A percentile compares a stretch with the other conserved stretches of the same genome.
Evolutionary conservation across 2,113 vertebrate genomes (phyloP).

Genomic region (Mixornis gularis): DNA sequence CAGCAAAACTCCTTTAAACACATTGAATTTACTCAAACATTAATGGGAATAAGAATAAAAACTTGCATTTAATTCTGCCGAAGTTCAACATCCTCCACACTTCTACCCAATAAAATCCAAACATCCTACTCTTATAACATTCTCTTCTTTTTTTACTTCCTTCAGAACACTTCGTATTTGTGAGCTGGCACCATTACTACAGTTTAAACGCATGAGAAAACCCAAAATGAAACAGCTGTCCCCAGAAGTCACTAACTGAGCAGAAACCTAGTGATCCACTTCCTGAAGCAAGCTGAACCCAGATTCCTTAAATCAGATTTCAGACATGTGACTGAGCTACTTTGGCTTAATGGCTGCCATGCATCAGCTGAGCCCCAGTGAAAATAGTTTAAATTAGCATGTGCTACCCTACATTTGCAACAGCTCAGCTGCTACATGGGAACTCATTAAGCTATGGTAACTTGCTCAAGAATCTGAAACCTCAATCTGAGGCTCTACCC

Average conservation of each 20-base stretch:
- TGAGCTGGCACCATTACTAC: not conserved
- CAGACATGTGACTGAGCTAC: not conserved
- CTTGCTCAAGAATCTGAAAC: conserved; percentile 38
- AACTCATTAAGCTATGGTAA: conserved; percentile 55
- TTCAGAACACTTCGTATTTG: not conserved
- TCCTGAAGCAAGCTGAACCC: not conserved
- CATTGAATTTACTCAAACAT: not conserved
- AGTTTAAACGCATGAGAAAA: not conserved
- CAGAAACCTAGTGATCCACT: not conserved
- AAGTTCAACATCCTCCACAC: not conserved
- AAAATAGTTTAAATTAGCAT: conserved; percentile 7
- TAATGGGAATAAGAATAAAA: not conserved
- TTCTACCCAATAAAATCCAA: not conserved
- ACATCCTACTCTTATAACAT: not conserved
- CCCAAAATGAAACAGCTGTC: not conserved
- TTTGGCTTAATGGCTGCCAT: not conserved
- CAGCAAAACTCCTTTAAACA: not conserved
- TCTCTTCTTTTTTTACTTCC: not conserved
- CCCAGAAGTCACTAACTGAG: not conserved
- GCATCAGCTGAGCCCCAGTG: conserved; percentile 38
- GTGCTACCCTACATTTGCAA: conserved; percentile 38
- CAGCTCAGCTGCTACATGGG: conserved; percentile 41
- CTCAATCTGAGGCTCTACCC: conserved; percentile 28
- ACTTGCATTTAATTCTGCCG: not conserved
- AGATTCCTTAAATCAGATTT: not conserved